Conservation (phyloP, 2,888 invertebrate species). For the Drosophila mettleri region DNA sequence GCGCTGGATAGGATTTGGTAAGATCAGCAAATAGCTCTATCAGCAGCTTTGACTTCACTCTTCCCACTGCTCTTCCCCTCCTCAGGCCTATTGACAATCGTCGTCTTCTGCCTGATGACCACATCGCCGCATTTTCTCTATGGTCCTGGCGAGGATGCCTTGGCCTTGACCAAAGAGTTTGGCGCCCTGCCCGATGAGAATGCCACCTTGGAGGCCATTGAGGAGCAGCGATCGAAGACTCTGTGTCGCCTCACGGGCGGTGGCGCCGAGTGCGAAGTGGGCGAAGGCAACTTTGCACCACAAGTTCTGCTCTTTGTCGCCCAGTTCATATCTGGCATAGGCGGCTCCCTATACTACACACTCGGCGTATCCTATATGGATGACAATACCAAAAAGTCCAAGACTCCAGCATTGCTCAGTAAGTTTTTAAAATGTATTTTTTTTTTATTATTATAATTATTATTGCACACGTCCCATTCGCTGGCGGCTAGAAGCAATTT, state of each 20-base stretch:
- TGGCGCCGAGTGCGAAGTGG: constrained; percentile 85
- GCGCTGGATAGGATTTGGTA: constrained; percentile 89
- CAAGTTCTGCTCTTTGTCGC: constrained; percentile 88
- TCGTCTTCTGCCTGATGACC: constrained; percentile 88
- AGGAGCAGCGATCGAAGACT: constrained; percentile 86
- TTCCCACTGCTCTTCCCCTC: background rate
- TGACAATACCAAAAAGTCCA: constrained; percentile 90
- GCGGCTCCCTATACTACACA: constrained; percentile 89
- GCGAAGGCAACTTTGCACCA: constrained; percentile 87
- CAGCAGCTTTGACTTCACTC: background rate
- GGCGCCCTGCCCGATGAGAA: constrained; percentile 85
- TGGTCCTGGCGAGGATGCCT: constrained; percentile 89
- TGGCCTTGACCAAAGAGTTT: constrained; percentile 87
- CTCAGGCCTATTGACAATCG: constrained; percentile 86
- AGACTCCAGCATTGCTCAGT: constrained; percentile 90
- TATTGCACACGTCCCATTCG: background rate
- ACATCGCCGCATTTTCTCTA: constrained; percentile 89
- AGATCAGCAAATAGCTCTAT: background rate
- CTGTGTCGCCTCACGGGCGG: constrained; percentile 86
- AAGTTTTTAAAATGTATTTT: constrained; percentile 79
- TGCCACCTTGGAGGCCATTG: constrained; percentile 84
- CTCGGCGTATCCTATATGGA: constrained; percentile 91
- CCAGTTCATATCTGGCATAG: constrained; percentile 90
- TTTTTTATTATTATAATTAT: too few species aligned
- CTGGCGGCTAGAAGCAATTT: background rate